A percentile compares a stretch with the other conserved stretches of the same genome.
Conservation (phyloP, 2,888 invertebrate species). For the Drosophila formosana region DNA sequence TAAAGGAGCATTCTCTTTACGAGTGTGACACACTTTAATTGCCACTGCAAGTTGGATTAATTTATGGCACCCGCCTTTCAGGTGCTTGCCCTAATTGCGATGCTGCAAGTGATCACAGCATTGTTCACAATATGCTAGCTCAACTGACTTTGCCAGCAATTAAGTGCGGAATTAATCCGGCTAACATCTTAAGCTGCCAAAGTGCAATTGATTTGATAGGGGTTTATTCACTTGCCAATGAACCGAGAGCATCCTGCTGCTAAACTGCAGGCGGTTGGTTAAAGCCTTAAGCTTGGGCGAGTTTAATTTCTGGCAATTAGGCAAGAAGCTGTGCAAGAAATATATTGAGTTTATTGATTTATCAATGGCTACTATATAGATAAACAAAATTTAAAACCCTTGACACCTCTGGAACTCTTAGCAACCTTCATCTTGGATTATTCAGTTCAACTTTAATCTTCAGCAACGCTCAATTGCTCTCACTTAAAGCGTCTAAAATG, state of each 20-base stretch:
- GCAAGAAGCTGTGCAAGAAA: too few relatives aligned
- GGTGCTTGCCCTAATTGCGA: slow-evolving; percentile 20
- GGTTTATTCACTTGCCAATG: neutral
- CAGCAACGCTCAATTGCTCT: neutral
- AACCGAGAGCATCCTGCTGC: neutral
- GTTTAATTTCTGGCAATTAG: neutral
- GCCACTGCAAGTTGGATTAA: slow-evolving; percentile 34
- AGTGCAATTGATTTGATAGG: neutral
- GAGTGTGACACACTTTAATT: slow-evolving; percentile 45
- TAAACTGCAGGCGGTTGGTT: neutral
- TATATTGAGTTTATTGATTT: too few relatives aligned
- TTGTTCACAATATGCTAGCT: neutral
- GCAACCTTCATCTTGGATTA: neutral
- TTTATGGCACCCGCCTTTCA: slow-evolving; percentile 31
- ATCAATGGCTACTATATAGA: too few relatives aligned
- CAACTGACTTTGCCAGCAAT: neutral
- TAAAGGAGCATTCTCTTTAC: slow-evolving; percentile 9
- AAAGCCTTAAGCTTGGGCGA: neutral
- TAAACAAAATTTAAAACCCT: too few relatives aligned
- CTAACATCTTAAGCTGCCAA: neutral
- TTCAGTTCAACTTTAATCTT: neutral
- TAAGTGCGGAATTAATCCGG: neutral
- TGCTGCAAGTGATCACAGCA: neutral
- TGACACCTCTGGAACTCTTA: too few relatives aligned
- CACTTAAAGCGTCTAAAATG: neutral